Evolutionary conservation across 2,888 invertebrate genomes (phyloP), one percentile per base, ranked within the genome.

Genomic region (Eupithecia pulchellata): DNA sequence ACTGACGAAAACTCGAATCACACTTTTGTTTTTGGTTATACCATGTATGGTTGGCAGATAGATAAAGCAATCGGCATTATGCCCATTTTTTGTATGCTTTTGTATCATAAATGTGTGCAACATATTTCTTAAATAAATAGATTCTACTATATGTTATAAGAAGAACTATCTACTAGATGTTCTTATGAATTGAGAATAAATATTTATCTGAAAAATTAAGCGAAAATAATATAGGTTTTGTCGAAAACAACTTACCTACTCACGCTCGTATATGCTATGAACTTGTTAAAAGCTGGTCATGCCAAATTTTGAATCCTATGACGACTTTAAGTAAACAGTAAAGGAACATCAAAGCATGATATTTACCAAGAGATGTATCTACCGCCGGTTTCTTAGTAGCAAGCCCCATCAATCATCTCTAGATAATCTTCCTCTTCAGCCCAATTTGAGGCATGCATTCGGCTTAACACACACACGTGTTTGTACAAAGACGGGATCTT

Each of bases 351-450:
- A 64, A 34, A 39, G 25, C 8, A 55, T 39, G 30, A 57, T 66
- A 14, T 71, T 42, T 30, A 61, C 64, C 64, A 57, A 67, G 57
- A 69, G 52, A 64, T 72, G 74, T 68, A 64, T 4, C 57, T 13
- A 34, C 61, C 62, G 66, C 25, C 13, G 65, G 71, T 69, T 75
- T 72, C 71, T 73, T 69, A 69, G 75, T 75, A 72, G 76, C 65
- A 36, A 69, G 72, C 76, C 92, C 94, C 95, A 95, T 95, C 95
- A 95, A 95, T 95, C 95, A 95, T 95, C 91, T 89, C 86, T 87
- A 95, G 95, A 95, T 95, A 95, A 95, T 95, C 95, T 95, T 93
- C 91, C 95, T 94, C 95, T 94, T 95, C 93, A 93, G 89, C 89
- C 90, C 89, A 91, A 91, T 91, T 92, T 91, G 89, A 91, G 85